Evolutionary conservation across 2,888 invertebrate genomes (phyloP).

Genomic region (Allacma fusca): DNA sequence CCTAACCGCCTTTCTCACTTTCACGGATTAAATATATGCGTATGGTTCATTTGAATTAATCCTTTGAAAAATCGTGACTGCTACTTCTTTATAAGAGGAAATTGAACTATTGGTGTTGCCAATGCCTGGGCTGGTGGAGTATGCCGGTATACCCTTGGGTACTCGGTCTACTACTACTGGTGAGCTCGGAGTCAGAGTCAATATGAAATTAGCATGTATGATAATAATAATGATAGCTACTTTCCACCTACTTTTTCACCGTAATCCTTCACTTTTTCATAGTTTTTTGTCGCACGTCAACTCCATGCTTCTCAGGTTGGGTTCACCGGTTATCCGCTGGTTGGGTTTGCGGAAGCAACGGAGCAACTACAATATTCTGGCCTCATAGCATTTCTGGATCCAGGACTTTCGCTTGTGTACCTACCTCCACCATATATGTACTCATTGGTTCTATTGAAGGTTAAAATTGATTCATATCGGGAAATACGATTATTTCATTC

Average conservation of each 20-base stretch:
- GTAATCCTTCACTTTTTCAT: slow-evolving; percentile 5
- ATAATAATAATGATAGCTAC: slow-evolving; percentile 13
- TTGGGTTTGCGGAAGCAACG: no score
- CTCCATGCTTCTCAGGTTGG: background rate
- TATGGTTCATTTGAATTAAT: slow-evolving; percentile 2
- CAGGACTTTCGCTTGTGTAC: no score
- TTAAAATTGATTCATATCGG: slow-evolving; percentile 16
- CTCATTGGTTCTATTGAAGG: background rate
- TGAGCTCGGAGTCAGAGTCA: no score
- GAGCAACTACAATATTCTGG: no score
- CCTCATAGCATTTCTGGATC: no score
- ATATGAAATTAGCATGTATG: slow-evolving; percentile 16
- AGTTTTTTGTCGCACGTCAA: background rate
- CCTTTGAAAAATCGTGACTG: slow-evolving; percentile 5
- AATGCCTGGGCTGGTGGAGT: background rate
- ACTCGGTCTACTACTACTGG: no score
- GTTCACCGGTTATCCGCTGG: no score
- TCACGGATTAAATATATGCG: slow-evolving; percentile 1
- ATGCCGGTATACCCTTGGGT: no score
- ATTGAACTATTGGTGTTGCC: background rate
- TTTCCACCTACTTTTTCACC: slow-evolving; percentile 2
- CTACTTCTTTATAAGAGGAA: background rate
- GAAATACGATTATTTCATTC: slow-evolving; percentile 2
- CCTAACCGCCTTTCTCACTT: background rate
- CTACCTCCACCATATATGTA: no score